Evolutionary conservation across 1,140 invertebrate genomes (phyloP).

Genomic region (Oryctes rhinoceros): DNA sequence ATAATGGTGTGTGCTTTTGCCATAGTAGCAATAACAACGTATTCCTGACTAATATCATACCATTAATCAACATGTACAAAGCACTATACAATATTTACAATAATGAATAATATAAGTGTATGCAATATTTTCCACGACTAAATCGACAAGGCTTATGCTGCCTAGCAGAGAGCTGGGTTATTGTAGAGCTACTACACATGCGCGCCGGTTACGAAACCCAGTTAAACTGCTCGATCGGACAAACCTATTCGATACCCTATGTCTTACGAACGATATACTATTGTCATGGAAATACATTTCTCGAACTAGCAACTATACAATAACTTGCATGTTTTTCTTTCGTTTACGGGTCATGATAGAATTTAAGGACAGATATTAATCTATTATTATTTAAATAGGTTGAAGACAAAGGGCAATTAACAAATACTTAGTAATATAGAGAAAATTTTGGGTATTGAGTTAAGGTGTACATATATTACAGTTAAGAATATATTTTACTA

Average conservation of each 20-base stretch:
- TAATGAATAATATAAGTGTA: constrained; percentile 40
- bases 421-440: background rate
- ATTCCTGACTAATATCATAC: constrained; percentile 53
- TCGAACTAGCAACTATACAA: constrained; percentile 44
- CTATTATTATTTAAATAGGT: background rate
- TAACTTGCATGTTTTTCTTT: background rate
- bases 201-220: background rate
- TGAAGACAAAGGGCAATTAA: constrained; percentile 30
- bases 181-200: background rate
- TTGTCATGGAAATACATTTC: constrained; percentile 39
- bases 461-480: background rate
- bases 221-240: too few relatives aligned
- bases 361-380: constrained; percentile 10
- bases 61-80: constrained; percentile 57
- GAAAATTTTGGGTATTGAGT: too few relatives aligned
- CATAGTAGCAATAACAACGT: constrained; percentile 55
- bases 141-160: background rate
- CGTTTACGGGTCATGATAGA: background rate
- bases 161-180: background rate
- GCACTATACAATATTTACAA: constrained; percentile 58
- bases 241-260: background rate
- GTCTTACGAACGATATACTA: background rate
- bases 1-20: constrained; percentile 54
- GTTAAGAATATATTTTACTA: background rate
- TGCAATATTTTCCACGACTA: constrained; percentile 44